Percentiles rank a stretch among this genome's conserved stretches.
Conservation (phyloP, 2,113 vertebrate genomes). For the Arvicanthis niloticus region DNA sequence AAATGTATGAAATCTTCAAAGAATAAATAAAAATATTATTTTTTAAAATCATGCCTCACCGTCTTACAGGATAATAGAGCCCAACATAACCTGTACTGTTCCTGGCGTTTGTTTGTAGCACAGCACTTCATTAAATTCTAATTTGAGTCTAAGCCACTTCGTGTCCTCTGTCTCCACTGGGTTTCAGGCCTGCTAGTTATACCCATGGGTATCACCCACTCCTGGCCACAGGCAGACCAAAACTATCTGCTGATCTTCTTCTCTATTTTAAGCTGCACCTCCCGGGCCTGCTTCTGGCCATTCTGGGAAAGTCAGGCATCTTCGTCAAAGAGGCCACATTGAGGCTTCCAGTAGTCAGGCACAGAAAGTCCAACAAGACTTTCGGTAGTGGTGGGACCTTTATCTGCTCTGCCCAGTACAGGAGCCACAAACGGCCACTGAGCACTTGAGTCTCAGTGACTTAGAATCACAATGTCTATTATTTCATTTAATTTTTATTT, state of each 20-base stretch:
- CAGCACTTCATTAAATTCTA: not conserved
- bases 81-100: not conserved
- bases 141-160: not conserved
- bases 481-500: not conserved
- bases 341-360: not conserved
- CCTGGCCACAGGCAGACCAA: constrained; percentile 7
- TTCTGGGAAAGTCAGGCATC: constrained; percentile 56
- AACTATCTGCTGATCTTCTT: not conserved
- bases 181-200: not conserved
- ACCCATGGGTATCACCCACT: constrained; percentile 15
- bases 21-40: not conserved
- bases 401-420: not conserved
- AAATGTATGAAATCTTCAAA: not conserved
- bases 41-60: not conserved
- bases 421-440: not conserved
- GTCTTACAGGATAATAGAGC: not conserved
- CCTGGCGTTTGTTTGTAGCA: not conserved
- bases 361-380: not conserved
- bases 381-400: not conserved
- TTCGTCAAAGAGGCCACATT: not conserved
- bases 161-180: not conserved
- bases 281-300: constrained; percentile 40
- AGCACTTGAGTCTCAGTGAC: not conserved
- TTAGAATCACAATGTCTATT: not conserved
- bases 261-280: constrained; percentile 73